Evolutionary conservation across 2,113 vertebrate genomes (phyloP), one percentile per base, ranked within the genome.

Genomic region (Dissostichus mawsoni): DNA sequence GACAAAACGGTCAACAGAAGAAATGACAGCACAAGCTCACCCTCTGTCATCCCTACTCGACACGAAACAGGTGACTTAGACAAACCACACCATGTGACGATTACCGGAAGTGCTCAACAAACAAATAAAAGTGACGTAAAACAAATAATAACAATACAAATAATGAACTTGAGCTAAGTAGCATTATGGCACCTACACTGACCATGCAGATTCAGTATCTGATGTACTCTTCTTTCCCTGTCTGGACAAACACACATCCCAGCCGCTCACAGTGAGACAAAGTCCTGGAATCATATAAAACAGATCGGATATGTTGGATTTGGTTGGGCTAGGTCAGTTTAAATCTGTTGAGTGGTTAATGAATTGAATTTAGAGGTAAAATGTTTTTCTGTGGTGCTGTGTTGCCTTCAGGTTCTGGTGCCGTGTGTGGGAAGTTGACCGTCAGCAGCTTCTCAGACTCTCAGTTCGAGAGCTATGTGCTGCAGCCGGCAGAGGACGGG

Each of bases 391-490:
- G 7, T 23, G 33, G 33, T 33, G 33, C 33, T 18, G 11, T 12
- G 25, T 65, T 5, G 3, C 23, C 47, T 56, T 10, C 78, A 96
- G 98, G 95, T 99, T 56, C 92, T 99, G 76, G 96, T 99, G 23
- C 98, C 98, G 4, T 98, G 98, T 87, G 95, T 92, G 90, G 97
- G 95, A 87, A 99, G 97, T 81, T 98, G 81, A 92, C 91, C 0
- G 88, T 82, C 78, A 85, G 63, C 62, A 81, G 90, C 23, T 94
- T 92, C 80, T 91, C 96, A 1, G 58, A 95, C 20, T 95, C 94
- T 75, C 96, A 95, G 68, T 98, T 99, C 73, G 97, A 99, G 64
- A 97, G 95, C 56, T 99, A 99, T 14, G 81, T 99, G 66, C 91
- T 99, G 78, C 95, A 95, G 66, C 96, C 97, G 0, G 76, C 59